Percentiles rank a stretch among this genome's conserved stretches.
These are phyloP conservation scores for Monochamus alternatus DNA, from an alignment of 2,888 invertebrate species.

Conservation along the genomic window DNA sequence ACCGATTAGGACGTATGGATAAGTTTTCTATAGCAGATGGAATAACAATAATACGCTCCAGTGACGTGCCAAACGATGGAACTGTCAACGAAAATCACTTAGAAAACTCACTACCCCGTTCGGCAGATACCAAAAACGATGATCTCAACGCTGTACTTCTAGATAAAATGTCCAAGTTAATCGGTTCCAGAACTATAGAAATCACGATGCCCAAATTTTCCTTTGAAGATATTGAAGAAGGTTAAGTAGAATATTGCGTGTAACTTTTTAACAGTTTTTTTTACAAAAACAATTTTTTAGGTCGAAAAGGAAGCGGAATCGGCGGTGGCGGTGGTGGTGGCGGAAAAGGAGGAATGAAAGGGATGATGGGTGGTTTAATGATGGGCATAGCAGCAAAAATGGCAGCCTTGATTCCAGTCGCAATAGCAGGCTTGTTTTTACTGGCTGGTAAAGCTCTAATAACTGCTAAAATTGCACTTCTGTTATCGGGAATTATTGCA, in stretches of 20 bases:
- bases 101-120: conserved; percentile 80
- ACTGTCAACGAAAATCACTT: conserved; percentile 78
- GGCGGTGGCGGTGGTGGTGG: conserved; percentile 73
- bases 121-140: conserved; percentile 78
- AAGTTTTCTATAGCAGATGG: conserved; percentile 78
- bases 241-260: conserved; percentile 68
- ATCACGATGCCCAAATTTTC: conserved; percentile 83
- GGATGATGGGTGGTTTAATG: conserved; percentile 94
- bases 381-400: conserved; percentile 90
- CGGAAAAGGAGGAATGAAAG: conserved; percentile 81
- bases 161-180: conserved; percentile 80
- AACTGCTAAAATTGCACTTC: conserved; percentile 84
- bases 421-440: conserved; percentile 86
- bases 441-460: conserved; percentile 91
- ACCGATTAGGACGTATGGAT: conserved; percentile 82
- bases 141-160: conserved; percentile 80
- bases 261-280: neutral
- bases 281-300: conserved; percentile 44
- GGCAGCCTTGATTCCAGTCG: conserved; percentile 85
- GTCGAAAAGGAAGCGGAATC: conserved; percentile 71
- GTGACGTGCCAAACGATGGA: conserved; percentile 68
- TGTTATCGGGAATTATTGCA: conserved; percentile 86
- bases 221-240: conserved; percentile 79
- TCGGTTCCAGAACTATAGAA: conserved; percentile 84
- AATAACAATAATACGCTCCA: conserved; percentile 77